phyloP scores from a whole-genome alignment of 2,888 invertebrate species.

The Poecilus cupreus region DNA sequence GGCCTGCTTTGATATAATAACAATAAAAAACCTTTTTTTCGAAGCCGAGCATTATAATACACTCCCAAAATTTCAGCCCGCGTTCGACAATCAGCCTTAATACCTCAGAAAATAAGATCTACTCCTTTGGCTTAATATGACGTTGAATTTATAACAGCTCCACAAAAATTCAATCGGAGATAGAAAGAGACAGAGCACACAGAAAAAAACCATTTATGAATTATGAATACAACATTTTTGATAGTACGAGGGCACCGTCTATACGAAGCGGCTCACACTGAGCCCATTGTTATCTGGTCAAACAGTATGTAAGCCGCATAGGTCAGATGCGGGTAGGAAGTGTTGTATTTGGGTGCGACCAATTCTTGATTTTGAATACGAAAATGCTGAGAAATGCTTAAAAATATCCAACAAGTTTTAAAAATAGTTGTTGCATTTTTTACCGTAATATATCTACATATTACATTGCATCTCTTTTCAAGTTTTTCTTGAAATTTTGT shows the following conservation, averaged over 20 bases:
- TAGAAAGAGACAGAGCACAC: slow-evolving; percentile 41
- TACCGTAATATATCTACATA: background rate
- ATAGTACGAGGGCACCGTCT: slow-evolving; percentile 30
- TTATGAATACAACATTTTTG: slow-evolving; percentile 59
- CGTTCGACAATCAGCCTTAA: slow-evolving; percentile 18
- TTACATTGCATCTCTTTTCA: background rate
- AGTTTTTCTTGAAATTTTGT: background rate
- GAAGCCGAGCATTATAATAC: slow-evolving; percentile 42
- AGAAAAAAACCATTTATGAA: slow-evolving; percentile 58
- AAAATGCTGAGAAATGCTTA: slow-evolving; percentile 48
- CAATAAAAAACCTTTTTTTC: slow-evolving; percentile 58
- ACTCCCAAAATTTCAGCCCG: slow-evolving; percentile 43
- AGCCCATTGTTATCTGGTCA: slow-evolving; percentile 26
- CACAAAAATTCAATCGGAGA: slow-evolving; percentile 57
- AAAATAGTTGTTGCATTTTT: slow-evolving; percentile 15
- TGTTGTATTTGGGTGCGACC: slow-evolving; percentile 50
- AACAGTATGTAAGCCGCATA: background rate
- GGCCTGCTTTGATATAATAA: slow-evolving; percentile 55
- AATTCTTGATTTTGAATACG: slow-evolving; percentile 56
- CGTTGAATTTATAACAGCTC: slow-evolving; percentile 48
- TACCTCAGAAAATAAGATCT: background rate
- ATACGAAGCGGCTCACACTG: slow-evolving; percentile 16
- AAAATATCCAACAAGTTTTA: slow-evolving; percentile 17
- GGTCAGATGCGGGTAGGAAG: background rate
- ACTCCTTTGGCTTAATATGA: background rate